Evolutionary conservation across 2,113 vertebrate species (phyloP).

Genomic region (Athene noctua): DNA sequence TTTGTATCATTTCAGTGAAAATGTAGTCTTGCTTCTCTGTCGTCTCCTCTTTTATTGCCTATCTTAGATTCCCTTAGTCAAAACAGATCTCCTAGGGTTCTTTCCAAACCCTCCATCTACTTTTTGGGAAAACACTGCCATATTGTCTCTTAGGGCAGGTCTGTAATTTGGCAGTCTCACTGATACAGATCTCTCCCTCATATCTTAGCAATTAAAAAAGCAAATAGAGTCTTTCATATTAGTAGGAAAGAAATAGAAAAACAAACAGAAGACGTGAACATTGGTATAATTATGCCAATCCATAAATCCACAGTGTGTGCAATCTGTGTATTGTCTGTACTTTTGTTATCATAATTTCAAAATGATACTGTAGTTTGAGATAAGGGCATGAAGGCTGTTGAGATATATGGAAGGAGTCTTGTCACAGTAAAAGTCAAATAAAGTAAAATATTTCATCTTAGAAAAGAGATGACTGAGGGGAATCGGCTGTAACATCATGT

Average conservation of each 20-base stretch:
- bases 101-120: background rate
- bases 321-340: background rate
- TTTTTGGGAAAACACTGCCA: background rate
- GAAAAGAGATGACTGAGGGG: background rate
- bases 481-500: background rate
- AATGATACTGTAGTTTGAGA: background rate
- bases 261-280: background rate
- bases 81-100: background rate
- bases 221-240: background rate
- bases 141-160: background rate
- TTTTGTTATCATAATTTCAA: background rate
- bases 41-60: background rate
- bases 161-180: background rate
- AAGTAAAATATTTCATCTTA: background rate
- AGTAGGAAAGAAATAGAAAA: background rate
- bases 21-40: background rate
- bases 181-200: background rate
- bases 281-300: background rate
- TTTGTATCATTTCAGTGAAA: constrained; percentile 17
- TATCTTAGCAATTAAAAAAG: background rate
- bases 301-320: background rate
- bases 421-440: background rate
- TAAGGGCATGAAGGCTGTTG: background rate
- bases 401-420: background rate
- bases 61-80: background rate